These are phyloP conservation scores for Galago senegalensis DNA, from an alignment of 2,797 vertebrate species.

Conservation along the genomic window DNA sequence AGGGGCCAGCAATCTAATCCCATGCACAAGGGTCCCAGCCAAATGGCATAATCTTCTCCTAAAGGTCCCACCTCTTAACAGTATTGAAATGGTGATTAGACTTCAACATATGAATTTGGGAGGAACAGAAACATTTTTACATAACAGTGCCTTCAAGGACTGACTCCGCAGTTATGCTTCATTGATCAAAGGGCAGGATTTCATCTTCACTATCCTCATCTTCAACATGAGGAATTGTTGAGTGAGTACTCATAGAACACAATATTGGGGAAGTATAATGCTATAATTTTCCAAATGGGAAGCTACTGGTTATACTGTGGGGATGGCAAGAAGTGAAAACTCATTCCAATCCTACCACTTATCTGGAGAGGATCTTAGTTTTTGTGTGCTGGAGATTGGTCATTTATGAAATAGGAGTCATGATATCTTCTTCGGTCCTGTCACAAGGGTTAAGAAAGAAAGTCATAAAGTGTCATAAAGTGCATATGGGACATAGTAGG, in stretches of 20 bases:
- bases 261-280: neutral
- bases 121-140: no score
- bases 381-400: neutral
- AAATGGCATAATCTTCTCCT: no score
- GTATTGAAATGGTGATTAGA: no score
- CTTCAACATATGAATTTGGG: no score
- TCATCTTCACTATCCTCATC: neutral
- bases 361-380: neutral
- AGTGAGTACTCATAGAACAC: neutral
- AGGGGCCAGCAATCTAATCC: no score
- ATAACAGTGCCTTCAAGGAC: neutral
- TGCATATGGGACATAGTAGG: neutral
- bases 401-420: neutral
- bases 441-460: neutral
- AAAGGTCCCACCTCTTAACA: no score
- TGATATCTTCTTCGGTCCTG: neutral
- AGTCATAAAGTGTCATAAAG: neutral
- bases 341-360: neutral
- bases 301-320: neutral
- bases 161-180: no score
- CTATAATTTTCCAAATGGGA: neutral
- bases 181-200: neutral
- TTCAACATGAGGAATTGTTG: neutral
- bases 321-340: neutral
- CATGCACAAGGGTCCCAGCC: no score